A percentile compares a stretch with the other conserved stretches of the same genome.
Evolutionary conservation across 2,888 invertebrate genomes (phyloP).

Genomic region (Stenodema calcarata): DNA sequence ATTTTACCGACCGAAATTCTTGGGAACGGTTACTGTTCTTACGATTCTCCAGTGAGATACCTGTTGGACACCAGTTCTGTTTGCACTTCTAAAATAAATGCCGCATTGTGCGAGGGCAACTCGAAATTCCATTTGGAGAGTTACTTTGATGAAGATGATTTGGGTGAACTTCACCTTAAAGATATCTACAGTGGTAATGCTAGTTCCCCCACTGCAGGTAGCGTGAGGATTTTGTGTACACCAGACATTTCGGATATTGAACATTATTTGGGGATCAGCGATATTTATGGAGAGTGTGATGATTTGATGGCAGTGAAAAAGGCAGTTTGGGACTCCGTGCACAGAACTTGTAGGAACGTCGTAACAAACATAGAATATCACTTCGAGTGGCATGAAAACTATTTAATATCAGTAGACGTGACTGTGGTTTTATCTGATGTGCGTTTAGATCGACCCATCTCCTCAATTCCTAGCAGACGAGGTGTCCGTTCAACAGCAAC

Average conservation of each 20-base stretch:
- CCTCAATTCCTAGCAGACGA: not conserved
- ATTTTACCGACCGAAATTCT: not conserved
- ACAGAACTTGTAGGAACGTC: not conserved
- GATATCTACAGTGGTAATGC: constrained; percentile 1
- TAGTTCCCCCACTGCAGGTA: not conserved
- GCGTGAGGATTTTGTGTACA: not conserved
- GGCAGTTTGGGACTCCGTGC: not conserved
- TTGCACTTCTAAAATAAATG: constrained; percentile 19
- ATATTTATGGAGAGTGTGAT: not conserved
- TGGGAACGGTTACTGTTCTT: constrained; percentile 19
- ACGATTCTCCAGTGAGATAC: constrained; percentile 24
- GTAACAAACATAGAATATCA: not conserved
- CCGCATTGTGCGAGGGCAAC: constrained; percentile 28
- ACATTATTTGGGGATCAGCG: not conserved
- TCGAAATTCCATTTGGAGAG: not conserved
- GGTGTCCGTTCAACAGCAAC: not conserved
- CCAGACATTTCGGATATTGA: not conserved
- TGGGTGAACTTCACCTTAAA: not conserved
- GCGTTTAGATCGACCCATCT: not conserved
- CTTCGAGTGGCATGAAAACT: not conserved
- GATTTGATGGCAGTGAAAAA: not conserved
- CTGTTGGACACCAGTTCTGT: not conserved
- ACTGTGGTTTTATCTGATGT: not conserved
- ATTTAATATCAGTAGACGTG: not conserved
- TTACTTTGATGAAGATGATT: not conserved